Evolutionary conservation across 2,113 vertebrate genomes (phyloP), one percentile per base, ranked within the genome.

Genomic region (Acrocephalus arundinaceus): DNA sequence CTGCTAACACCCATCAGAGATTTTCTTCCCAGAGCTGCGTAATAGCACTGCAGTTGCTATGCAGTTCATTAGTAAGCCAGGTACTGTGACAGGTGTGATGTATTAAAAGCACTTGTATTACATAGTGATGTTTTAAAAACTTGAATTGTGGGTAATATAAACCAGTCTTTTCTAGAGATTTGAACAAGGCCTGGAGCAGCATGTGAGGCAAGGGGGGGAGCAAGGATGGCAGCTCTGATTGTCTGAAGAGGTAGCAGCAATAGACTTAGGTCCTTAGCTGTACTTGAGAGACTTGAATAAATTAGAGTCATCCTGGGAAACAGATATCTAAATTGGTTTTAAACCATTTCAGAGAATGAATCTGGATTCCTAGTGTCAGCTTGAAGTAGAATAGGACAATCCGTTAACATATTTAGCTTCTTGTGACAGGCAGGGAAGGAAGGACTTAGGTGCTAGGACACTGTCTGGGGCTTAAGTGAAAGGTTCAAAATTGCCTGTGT

Each of bases 241-340:
- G 20, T 48, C 37, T 54, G 33, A 65, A 70, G 30, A 61, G 30
- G 27, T 67, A 70, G 57, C 65, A 72, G 63, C 55, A 59, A 18
- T 33, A 73, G 43, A 77, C 41, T 58, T 37, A 12, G 2, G 49
- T 30, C 24, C 39, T 52, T 48, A 61, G 20, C 31, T 28, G n/a
- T 88, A 55, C 48, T 73, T 62, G 61, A 67, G 72, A 86, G 57
- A 74, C 48, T 77, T 83, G 59, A 88, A 87, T 76, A 59, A 93
- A 70, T 45, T 10, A 86, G 15, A 13, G 10, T 83, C 51, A 54
- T 75, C 45, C 30, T 6, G 5, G 14, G 22, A 63, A 86, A 35
- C 1, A 1, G 52, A 2, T 68, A 37, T 5, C 52, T 92, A 31
- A 73, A 73, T 62, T 66, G 43, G 4, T 58, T 74, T 80, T 49